phyloP scores from a whole-genome alignment of 1,140 invertebrate species.

The Penaeus indicus region DNA sequence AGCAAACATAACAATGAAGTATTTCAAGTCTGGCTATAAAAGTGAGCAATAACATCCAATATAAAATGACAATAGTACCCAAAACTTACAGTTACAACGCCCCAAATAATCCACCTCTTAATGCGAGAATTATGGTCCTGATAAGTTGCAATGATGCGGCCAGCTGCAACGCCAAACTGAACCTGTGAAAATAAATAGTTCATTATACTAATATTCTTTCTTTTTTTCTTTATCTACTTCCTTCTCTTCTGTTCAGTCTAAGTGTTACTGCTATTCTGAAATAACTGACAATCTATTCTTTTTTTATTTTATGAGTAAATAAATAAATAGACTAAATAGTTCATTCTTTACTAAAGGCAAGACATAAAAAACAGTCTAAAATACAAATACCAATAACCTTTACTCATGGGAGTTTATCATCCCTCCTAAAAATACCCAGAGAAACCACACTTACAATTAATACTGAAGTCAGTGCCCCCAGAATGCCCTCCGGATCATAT shows the following conservation, averaged over 20 bases:
- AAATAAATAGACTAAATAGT: no score
- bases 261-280: no score
- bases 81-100: conserved; percentile 15
- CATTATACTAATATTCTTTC: not conserved
- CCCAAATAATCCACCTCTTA: conserved; percentile 72
- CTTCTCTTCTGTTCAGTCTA: no score
- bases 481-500: conserved; percentile 86
- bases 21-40: not conserved
- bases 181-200: conserved; percentile 68
- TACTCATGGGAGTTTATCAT: no score
- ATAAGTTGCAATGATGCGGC: conserved; percentile 68
- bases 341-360: no score
- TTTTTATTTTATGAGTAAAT: no score
- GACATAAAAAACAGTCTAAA: no score
- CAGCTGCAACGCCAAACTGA: conserved; percentile 75
- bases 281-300: no score
- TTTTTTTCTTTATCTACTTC: no score
- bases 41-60: not conserved
- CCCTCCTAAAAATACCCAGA: no score
- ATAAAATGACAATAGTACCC: not conserved
- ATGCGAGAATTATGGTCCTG: conserved; percentile 55
- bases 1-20: not conserved
- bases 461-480: conserved; percentile 78
- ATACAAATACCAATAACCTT: no score
- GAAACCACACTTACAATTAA: conserved; percentile 74